Evolutionary conservation across 2,113 vertebrate genomes (phyloP).

Genomic region (Dicaeum eximium): DNA sequence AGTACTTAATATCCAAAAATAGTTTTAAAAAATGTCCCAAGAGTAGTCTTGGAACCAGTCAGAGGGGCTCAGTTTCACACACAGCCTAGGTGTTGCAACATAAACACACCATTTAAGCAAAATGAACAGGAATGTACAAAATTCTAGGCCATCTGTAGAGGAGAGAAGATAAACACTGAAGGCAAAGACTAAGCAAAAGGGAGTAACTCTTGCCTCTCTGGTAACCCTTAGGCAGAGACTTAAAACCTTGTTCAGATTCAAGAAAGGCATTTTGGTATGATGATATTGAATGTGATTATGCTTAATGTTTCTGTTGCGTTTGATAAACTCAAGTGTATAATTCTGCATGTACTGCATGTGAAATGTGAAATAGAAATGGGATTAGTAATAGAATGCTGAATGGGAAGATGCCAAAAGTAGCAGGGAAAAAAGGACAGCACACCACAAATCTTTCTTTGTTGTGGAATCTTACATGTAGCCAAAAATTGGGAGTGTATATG

Average conservation of each 20-base stretch:
- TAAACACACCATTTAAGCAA: not conserved
- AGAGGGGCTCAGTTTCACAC: not conserved
- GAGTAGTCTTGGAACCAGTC: not conserved
- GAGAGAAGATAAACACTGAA: not conserved
- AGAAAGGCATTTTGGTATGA: not conserved
- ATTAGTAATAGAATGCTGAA: not conserved
- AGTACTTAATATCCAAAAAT: not conserved
- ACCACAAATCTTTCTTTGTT: not conserved
- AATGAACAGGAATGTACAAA: not conserved
- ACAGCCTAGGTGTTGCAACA: not conserved
- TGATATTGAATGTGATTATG: accelerated
- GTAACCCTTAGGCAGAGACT: not conserved
- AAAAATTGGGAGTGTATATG: not conserved
- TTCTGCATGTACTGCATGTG: not conserved
- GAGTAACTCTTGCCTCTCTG: not conserved
- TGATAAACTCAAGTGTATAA: not conserved
- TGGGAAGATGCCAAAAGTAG: not conserved
- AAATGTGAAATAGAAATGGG: not conserved
- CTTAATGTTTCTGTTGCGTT: not conserved
- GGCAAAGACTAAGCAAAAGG: not conserved
- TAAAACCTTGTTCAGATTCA: not conserved
- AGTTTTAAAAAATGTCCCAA: not conserved
- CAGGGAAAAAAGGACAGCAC: not conserved
- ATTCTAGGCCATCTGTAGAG: not conserved
- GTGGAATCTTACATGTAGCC: not conserved